Base-by-base conservation (phyloP, 92 coral and sea anemone genomes). In the Actinostola sp. region DNA sequence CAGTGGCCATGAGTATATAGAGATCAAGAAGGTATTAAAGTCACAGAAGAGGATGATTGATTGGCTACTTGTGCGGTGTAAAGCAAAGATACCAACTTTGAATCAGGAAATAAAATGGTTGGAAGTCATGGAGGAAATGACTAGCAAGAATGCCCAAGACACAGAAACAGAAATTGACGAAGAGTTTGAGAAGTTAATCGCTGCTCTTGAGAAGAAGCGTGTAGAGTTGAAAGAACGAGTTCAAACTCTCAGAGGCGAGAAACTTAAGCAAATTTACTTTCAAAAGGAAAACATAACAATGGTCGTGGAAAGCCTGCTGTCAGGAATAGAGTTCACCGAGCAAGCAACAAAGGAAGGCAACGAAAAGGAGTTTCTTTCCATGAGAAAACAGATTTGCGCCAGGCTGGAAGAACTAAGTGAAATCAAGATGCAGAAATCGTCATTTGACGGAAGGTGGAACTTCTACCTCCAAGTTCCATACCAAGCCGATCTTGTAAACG, bases 291-390 rank as follows among this genome's bases (percentile, higher is more conserved):
- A 75, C 3, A 26, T 75, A 21, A 24, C 65, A 6, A 50, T 64
- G 72, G 11, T 17, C 6, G 23, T 27, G 0, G 70, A 70, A 17
- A 64, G 81, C 21, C 52, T 75, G 20, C 42, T 26, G 7, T 28
- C 63, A 17, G 81, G 65, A 11, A 53, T 75, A 8, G 81, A 75
- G 27, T 75, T 63, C 31, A 64, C 81, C 16, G 81, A 75, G 36
- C 43, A 63, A 35, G 54, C 64, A 25, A 34, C 66, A 23, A 29
- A 64, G 17, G 73, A 65, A 50, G 81, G 64, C n/a, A 49, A 75
- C 72, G 63, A 63, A 35, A 63, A 64, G 13, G 81, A 75, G 52
- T 33, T 75, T 42, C 34, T 63, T 8, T 14, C 73, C 13, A 64
- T 63, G 72, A 44, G 48, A 27, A 64, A 52, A 3, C 46, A 75